Evolutionary conservation across 2,797 vertebrate genomes (phyloP).

Genomic region (Lacerta agilis): DNA sequence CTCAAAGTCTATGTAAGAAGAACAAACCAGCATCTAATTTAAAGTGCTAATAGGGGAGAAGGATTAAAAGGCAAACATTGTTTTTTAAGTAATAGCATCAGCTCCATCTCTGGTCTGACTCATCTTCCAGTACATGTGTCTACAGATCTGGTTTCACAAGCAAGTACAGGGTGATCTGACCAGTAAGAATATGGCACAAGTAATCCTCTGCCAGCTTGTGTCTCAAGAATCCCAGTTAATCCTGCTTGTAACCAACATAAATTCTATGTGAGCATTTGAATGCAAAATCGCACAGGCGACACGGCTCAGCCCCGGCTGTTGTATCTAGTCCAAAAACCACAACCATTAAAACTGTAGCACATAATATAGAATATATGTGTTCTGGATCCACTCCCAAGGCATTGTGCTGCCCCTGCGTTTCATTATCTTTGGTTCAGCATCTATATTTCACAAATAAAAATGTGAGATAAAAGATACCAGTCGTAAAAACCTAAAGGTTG

Average conservation of each 20-base stretch:
- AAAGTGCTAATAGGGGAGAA: slow-evolving; percentile 43
- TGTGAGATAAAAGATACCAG: neutral
- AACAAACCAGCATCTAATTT: slow-evolving; percentile 43
- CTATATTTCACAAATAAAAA: neutral
- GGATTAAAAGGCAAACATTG: slow-evolving; percentile 51
- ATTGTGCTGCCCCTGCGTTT: neutral
- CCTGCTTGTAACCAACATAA: neutral
- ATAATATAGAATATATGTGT: neutral
- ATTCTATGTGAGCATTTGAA: neutral
- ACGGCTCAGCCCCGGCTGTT: neutral
- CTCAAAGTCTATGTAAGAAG: slow-evolving; percentile 61
- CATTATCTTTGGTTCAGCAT: neutral
- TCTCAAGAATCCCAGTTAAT: slow-evolving; percentile 41
- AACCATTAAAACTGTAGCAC: neutral
- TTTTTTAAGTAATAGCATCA: slow-evolving; percentile 53
- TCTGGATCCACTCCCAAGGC: neutral
- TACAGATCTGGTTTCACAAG: slow-evolving; percentile 63
- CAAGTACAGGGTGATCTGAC: slow-evolving; percentile 54
- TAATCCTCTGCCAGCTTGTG: slow-evolving; percentile 34
- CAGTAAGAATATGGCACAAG: slow-evolving; percentile 48
- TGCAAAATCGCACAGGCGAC: neutral
- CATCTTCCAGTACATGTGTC: slow-evolving; percentile 54
- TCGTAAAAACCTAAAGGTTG: too few relatives aligned
- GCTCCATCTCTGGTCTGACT: slow-evolving; percentile 56
- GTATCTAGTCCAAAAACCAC: neutral